Conservation (phyloP, 2,797 vertebrate genomes). For the Helostoma temminkii region DNA sequence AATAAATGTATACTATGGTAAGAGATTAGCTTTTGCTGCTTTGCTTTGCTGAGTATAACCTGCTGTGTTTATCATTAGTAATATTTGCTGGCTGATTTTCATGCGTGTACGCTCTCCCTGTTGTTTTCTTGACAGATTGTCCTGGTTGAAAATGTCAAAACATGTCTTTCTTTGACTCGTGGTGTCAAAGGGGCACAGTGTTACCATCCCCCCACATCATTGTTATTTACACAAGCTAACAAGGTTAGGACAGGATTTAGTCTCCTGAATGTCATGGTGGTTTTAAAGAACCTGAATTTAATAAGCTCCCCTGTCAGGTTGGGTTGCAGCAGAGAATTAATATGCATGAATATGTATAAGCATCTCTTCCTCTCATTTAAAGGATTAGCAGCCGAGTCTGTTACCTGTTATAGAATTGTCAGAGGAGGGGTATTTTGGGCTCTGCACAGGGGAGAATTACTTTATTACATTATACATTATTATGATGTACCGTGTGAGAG, state of each 20-base stretch:
- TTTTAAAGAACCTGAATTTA: constrained; percentile 80
- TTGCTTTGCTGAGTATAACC: constrained; percentile 10
- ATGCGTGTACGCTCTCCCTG: neutral
- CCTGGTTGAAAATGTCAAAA: constrained; percentile 54
- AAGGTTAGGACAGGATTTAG: constrained; percentile 81
- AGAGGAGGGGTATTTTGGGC: constrained; percentile 55
- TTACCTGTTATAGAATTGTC: constrained; percentile 79
- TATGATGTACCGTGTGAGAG: constrained; percentile 33
- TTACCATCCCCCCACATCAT: constrained; percentile 50
- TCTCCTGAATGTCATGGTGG: constrained; percentile 80
- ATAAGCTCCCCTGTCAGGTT: constrained; percentile 82
- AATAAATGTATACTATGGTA: too few relatives aligned
- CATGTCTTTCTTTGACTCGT: constrained; percentile 57
- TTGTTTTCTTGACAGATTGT: constrained; percentile 49
- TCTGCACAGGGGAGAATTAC: constrained; percentile 54
- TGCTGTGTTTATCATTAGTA: constrained; percentile 8
- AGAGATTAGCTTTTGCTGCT: too few relatives aligned
- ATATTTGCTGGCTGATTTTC: constrained; percentile 25
- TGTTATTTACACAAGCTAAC: constrained; percentile 83
- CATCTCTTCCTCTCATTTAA: constrained; percentile 73
- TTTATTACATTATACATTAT: constrained; percentile 69
- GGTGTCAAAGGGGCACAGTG: constrained; percentile 35
- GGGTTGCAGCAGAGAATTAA: constrained; percentile 75
- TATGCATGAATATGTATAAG: constrained; percentile 82
- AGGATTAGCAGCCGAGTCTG: constrained; percentile 75